Evolutionary conservation across 2,888 invertebrate genomes (phyloP), one percentile per base, ranked within the genome.

Genomic region (Nowickia ferox): DNA sequence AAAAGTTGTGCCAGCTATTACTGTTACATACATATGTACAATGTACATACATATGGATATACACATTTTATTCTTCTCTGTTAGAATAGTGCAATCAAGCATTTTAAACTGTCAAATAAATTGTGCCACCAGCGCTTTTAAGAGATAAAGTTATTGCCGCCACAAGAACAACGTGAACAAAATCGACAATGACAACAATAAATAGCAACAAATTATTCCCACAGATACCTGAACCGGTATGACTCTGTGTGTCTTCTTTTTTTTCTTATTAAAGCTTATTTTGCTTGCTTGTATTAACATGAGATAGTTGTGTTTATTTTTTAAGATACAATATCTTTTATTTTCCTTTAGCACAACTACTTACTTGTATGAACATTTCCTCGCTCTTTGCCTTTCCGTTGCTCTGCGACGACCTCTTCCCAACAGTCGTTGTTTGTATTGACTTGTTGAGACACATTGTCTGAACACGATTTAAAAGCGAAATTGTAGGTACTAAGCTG

Each of bases 71-170:
- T 46, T 17, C 8, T 17, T 44, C 10, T 72, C 51, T 59, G 53
- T 81, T 55, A 19, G 53, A n/a, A 57, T 59, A 79, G 83, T 83
- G 83, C 76, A 86, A 83, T 86, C 86, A 86, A 86, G 79, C 86
- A 83, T 86, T 83, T 86, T 83, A 59, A 83, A 79, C 86, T 86
- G 86, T 86, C 86, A 83, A 86, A 86, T 86, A 86, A 86, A 86
- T 83, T 86, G 83, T 83, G 83, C 86, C 86, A 86, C 86, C 86
- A 86, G 86, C 83, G 61, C 75, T 78, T 69, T 69, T 71, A 71
- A 44, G 51, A 76, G 22, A 83, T 79, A 75, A 74, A 74, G 85
- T 77, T 83, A 71, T 79, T 76, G 79, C 75, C 69, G 69, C 79
- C 65, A 77, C 22, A 68, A 81, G 30, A 77, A 71, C 19, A 76